Conservation (phyloP, 2,797 vertebrate genomes). For the Decapterus maruadsi region DNA sequence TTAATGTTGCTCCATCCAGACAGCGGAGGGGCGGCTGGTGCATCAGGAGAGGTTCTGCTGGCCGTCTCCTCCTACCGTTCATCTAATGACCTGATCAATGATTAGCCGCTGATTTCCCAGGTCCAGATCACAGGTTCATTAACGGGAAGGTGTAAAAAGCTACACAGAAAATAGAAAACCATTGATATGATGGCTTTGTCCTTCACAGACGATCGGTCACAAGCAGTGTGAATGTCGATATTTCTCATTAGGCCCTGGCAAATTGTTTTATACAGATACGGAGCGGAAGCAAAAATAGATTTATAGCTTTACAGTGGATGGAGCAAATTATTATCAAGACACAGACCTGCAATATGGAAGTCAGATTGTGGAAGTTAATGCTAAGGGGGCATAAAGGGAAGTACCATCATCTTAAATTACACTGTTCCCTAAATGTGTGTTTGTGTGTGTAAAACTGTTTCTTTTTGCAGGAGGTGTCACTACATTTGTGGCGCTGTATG, state of each 20-base stretch:
- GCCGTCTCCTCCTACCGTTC: constrained; percentile 31
- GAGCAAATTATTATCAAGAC: constrained; percentile 27
- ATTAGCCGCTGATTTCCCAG: constrained; percentile 39
- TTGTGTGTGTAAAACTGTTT: constrained; percentile 4
- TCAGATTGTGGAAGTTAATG: constrained; percentile 20
- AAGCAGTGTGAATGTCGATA: constrained; percentile 45
- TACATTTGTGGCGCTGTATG: constrained; percentile 97
- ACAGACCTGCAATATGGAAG: constrained; percentile 8
- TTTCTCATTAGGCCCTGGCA: constrained; percentile 49
- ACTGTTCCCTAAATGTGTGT: constrained; percentile 35
- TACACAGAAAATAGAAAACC: constrained; percentile 32
- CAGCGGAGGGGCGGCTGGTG: constrained; percentile 36
- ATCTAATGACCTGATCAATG: constrained; percentile 66
- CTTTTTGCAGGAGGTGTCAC: constrained; percentile 92
- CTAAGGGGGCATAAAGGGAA: constrained; percentile 26
- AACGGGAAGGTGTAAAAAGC: constrained; percentile 31
- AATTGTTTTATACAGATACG: constrained; percentile 37
- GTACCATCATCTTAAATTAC: constrained; percentile 13
- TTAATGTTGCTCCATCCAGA: constrained; percentile 61
- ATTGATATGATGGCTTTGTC: constrained; percentile 46
- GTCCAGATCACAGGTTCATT: constrained; percentile 58
- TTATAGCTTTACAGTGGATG: neutral
- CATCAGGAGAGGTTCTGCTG: constrained; percentile 18
- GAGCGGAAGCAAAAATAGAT: constrained; percentile 27
- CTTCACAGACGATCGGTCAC: constrained; percentile 43